A percentile compares a stretch with the other conserved stretches of the same genome.
Conservation (phyloP, 1,140 invertebrate genomes). For the Heliconius congener region DNA sequence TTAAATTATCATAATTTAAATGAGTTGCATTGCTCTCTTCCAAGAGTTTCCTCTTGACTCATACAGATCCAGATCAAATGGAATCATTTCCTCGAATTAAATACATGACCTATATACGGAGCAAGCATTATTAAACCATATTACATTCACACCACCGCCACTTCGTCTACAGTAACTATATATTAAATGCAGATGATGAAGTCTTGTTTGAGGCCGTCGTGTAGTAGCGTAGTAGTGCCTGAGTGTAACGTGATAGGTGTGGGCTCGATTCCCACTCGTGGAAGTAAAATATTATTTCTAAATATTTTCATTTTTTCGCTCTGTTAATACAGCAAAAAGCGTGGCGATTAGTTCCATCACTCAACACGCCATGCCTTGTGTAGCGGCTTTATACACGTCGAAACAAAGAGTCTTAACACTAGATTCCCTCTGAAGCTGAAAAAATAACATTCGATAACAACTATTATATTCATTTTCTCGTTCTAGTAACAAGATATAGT, state of each 20-base stretch:
- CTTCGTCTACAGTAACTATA: too few relatives aligned
- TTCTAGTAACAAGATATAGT: too few relatives aligned
- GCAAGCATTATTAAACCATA: not conserved
- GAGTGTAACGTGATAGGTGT: too few relatives aligned
- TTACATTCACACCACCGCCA: not conserved
- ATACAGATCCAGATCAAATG: not conserved
- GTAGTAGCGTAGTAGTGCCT: too few relatives aligned
- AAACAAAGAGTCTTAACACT: not conserved
- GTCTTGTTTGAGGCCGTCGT: too few relatives aligned
- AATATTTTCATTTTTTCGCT: not conserved
- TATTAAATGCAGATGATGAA: too few relatives aligned
- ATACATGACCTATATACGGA: not conserved
- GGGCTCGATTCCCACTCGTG: too few relatives aligned
- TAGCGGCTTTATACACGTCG: too few relatives aligned
- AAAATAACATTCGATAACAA: too few relatives aligned
- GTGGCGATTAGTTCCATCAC: not conserved
- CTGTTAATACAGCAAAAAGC: not conserved
- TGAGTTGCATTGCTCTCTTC: not conserved
- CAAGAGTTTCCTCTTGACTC: not conserved
- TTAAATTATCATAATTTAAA: not conserved
- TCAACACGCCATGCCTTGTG: not conserved
- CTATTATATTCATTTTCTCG: too few relatives aligned
- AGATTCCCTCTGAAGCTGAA: not conserved
- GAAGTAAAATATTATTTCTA: not conserved
- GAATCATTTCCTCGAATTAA: not conserved